A percentile compares a stretch with the other conserved stretches of the same genome.
phyloP scores from a whole-genome alignment of 2,113 vertebrate species.

The Tautogolabrus adspersus region DNA sequence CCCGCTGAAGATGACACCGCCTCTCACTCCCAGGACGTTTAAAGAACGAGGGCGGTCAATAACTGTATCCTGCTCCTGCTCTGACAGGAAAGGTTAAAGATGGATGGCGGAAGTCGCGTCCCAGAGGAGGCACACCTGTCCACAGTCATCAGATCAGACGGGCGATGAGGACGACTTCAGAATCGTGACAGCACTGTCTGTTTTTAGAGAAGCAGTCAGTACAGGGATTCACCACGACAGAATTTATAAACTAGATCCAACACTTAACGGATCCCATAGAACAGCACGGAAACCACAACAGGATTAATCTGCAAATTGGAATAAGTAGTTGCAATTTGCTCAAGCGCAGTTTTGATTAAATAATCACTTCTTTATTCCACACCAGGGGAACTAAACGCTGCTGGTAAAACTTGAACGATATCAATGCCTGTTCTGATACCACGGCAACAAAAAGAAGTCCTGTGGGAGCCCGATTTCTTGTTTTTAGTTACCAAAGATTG shows the following conservation, averaged over 20 bases:
- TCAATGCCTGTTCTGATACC: too few relatives aligned
- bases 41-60: background rate
- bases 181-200: background rate
- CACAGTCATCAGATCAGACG: slow-evolving; percentile 45
- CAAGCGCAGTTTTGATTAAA: too few relatives aligned
- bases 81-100: slow-evolving; percentile 44
- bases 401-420: too few relatives aligned
- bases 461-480: too few relatives aligned
- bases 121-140: slow-evolving; percentile 44
- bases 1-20: background rate
- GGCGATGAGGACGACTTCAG: background rate
- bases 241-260: background rate
- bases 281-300: background rate
- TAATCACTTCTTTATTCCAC: too few relatives aligned
- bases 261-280: background rate
- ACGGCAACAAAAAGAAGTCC: too few relatives aligned
- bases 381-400: too few relatives aligned
- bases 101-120: background rate
- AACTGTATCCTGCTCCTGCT: background rate
- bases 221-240: background rate
- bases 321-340: background rate
- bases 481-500: too few relatives aligned
- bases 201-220: slow-evolving; percentile 12
- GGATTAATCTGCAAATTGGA: background rate
- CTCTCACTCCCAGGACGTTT: background rate